phyloP scores from a whole-genome alignment of 92 coral and sea anemone species.

The Anthopleura xanthogrammica region DNA sequence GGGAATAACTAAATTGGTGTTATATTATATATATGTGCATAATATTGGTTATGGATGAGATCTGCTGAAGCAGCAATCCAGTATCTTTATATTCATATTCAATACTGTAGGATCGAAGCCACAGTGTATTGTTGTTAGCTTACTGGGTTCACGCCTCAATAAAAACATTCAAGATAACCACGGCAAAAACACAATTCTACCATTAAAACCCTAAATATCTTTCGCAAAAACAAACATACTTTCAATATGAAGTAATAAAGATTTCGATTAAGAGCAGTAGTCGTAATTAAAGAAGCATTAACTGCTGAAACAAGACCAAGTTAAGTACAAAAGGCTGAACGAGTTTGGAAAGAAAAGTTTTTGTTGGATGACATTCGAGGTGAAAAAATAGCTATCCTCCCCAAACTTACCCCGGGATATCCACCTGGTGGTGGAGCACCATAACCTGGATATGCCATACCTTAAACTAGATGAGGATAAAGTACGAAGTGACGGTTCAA shows the following conservation, averaged over 20 bases:
- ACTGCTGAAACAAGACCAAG: background rate
- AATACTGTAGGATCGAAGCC: background rate
- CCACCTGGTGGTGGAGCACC: conserved; percentile 85
- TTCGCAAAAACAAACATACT: background rate
- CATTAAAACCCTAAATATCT: background rate
- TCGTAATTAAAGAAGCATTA: background rate
- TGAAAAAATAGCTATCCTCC: background rate
- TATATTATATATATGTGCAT: background rate
- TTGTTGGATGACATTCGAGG: background rate
- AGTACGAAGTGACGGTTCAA: background rate
- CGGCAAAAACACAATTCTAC: background rate
- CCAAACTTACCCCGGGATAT: conserved; percentile 88
- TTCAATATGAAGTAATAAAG: background rate
- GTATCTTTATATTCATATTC: background rate
- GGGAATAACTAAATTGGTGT: background rate
- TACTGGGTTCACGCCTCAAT: background rate
- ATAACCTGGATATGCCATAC: conserved; percentile 98
- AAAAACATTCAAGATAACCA: background rate
- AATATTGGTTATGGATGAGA: background rate
- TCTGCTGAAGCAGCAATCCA: background rate
- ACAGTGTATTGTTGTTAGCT: background rate
- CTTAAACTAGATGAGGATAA: conserved; percentile 23
- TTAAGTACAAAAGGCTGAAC: background rate
- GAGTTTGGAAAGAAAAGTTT: background rate
- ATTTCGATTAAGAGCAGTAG: background rate